These are phyloP conservation scores for Sus scrofa DNA, from an alignment of 2,113 vertebrate genomes.

Conservation along the genomic window T2T-Sscrofa CM000827.6:78960001-78960500, in stretches of 20 bases:
- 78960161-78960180: background rate
- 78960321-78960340: background rate
- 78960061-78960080: background rate
- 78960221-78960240: background rate
- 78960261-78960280: conserved; percentile 56
- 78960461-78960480: background rate
- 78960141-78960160: background rate
- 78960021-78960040: background rate
- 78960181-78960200: background rate
- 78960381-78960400: conserved; percentile 23
- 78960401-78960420: conserved; percentile 19
- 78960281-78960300: background rate
- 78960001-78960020: conserved; percentile 6
- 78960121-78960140: background rate
- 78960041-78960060: background rate
- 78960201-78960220: background rate
- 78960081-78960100: conserved; percentile 26
- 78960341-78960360: conserved; percentile 35
- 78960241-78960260: conserved; percentile 4
- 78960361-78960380: conserved; percentile 40
- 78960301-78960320: conserved; percentile 22
- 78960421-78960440: background rate
- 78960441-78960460: background rate
- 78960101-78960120: conserved; percentile 38
- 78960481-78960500: background rate